These are phyloP conservation scores for Syrmaticus mikado DNA, from an alignment of 2,113 vertebrate species.

Conservation along the genomic window DNA sequence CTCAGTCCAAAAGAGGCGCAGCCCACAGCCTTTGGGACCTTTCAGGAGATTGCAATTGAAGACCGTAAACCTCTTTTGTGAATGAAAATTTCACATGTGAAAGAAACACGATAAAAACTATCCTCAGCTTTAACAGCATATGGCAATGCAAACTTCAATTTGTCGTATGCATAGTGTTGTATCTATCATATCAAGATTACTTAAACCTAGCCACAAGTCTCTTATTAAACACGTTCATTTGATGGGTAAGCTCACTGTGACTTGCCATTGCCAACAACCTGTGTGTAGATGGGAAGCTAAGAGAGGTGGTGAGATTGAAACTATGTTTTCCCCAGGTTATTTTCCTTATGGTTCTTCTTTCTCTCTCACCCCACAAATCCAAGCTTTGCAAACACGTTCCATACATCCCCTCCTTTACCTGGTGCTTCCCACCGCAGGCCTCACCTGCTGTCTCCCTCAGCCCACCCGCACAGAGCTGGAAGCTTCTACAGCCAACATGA, in stretches of 20 bases:
- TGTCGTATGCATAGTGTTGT: not conserved
- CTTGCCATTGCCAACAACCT: not conserved
- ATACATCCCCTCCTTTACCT: not conserved
- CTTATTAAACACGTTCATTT: not conserved
- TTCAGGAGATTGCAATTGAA: not conserved
- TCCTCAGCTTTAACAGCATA: not conserved
- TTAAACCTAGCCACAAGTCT: not conserved
- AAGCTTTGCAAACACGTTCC: not conserved
- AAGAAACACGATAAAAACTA: not conserved
- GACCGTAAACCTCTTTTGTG: not conserved
- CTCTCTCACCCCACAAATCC: not conserved
- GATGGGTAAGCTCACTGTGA: not conserved
- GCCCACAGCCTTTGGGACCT: not conserved
- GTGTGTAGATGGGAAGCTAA: not conserved
- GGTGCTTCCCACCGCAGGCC: too few species aligned
- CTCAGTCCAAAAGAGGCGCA: not conserved
- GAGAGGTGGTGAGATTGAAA: not conserved
- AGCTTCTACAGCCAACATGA: too few species aligned
- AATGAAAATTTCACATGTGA: not conserved
- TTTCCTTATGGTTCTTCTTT: not conserved
- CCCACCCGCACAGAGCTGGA: too few species aligned
- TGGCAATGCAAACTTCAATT: not conserved
- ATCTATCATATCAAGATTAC: too few species aligned
- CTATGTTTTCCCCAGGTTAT: not conserved
- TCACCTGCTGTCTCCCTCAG: too few species aligned